Conservation (phyloP, 1,140 invertebrate genomes). For the Papilio polyxenes region DNA sequence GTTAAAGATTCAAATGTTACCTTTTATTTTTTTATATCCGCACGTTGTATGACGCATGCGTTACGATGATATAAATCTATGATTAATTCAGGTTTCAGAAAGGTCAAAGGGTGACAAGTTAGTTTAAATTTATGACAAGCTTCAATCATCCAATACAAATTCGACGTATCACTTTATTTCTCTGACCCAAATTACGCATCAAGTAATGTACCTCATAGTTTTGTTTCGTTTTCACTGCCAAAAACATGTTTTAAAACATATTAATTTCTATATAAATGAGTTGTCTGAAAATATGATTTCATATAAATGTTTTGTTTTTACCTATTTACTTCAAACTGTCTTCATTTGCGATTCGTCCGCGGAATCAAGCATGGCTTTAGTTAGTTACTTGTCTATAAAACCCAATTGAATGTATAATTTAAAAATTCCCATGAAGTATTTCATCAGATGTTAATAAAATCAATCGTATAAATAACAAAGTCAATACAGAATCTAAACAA, state of each 20-base stretch:
- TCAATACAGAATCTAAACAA: background rate
- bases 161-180: background rate
- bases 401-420: background rate
- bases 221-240: too few relatives aligned
- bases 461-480: slow-evolving; percentile 1
- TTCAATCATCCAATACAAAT: background rate
- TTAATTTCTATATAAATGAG: too few relatives aligned
- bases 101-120: slow-evolving; percentile 17
- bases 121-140: background rate
- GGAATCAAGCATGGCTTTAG: background rate
- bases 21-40: background rate
- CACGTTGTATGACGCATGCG: background rate
- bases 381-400: background rate
- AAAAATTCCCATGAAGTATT: background rate
- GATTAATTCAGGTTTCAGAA: slow-evolving; percentile 21
- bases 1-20: background rate
- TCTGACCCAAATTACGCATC: too few relatives aligned
- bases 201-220: too few relatives aligned
- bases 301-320: too few relatives aligned
- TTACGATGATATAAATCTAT: background rate
- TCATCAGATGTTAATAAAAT: background rate
- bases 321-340: too few relatives aligned
- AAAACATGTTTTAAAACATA: too few relatives aligned
- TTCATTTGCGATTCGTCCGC: too few relatives aligned
- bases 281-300: too few relatives aligned